A percentile compares a stretch with the other conserved stretches of the same genome.
These are phyloP conservation scores for Otolemur crassicaudatus DNA, from an alignment of 2,797 vertebrate genomes.

Conservation along the genomic window DNA sequence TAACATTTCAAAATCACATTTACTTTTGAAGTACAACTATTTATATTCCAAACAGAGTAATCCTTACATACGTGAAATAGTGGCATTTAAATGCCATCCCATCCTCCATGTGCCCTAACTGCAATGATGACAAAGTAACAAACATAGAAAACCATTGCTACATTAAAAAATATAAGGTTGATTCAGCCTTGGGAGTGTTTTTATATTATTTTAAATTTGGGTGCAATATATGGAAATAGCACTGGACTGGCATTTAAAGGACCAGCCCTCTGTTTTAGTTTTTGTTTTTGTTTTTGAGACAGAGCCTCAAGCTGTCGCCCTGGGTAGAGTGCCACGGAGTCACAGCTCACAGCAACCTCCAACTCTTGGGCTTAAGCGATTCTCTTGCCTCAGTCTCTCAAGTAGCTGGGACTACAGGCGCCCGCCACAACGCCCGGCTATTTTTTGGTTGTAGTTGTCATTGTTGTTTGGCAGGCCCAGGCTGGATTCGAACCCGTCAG, in stretches of 20 bases:
- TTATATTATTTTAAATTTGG: not conserved
- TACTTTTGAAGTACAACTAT: not conserved
- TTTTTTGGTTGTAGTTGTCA: too few relatives aligned
- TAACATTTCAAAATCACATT: not conserved
- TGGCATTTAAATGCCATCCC: not conserved
- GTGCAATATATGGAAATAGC: not conserved
- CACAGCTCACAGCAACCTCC: too few relatives aligned
- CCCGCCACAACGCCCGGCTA: too few relatives aligned
- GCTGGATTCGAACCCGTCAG: too few relatives aligned
- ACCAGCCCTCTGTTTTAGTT: not conserved
- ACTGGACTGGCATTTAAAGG: not conserved
- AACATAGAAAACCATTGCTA: not conserved
- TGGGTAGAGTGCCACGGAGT: too few relatives aligned
- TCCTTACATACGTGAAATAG: not conserved
- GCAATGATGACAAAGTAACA: not conserved
- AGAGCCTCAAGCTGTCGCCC: too few relatives aligned
- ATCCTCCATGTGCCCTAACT: not conserved
- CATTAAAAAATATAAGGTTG: not conserved
- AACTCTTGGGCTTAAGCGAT: too few relatives aligned
- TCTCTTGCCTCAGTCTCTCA: too few relatives aligned
- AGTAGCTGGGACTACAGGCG: too few relatives aligned
- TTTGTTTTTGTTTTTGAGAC: too few relatives aligned
- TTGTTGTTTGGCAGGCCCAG: too few relatives aligned
- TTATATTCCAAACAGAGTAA: slow-evolving; percentile 5
- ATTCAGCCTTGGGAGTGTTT: not conserved